phyloP scores from a whole-genome alignment of 2,113 vertebrate species.

The Chitala chitala region DNA sequence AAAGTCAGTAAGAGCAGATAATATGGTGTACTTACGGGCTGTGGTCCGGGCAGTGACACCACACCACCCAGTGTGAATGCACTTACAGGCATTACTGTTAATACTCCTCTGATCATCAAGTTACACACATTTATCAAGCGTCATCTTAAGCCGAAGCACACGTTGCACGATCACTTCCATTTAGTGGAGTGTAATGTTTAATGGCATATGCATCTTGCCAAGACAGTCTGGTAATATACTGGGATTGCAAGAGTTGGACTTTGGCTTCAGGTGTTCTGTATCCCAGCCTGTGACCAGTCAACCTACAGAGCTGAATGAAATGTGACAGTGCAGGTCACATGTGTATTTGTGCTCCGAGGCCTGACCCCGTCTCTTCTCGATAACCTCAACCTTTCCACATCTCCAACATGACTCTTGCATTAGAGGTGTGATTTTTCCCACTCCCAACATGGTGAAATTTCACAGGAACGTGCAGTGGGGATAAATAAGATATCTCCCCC shows the following conservation, averaged over 20 bases:
- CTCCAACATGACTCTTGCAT: not conserved
- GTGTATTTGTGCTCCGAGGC: not conserved
- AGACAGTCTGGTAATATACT: not conserved
- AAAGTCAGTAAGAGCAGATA: not conserved
- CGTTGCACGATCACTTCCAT: not conserved
- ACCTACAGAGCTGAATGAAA: not conserved
- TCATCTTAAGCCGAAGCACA: too few relatives aligned
- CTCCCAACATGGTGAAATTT: conserved; percentile 12
- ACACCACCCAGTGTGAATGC: too few relatives aligned
- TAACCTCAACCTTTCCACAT: not conserved
- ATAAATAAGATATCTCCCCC: too few relatives aligned
- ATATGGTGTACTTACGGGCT: not conserved
- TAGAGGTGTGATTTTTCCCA: not conserved
- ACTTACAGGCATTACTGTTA: too few relatives aligned
- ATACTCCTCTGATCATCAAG: too few relatives aligned
- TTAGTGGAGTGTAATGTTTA: not conserved
- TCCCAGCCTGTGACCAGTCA: not conserved
- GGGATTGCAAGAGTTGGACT: not conserved
- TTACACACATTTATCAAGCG: too few relatives aligned
- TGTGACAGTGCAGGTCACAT: not conserved
- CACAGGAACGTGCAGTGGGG: not conserved
- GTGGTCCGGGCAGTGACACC: not conserved
- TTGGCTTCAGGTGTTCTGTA: too few relatives aligned
- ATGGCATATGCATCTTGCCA: not conserved
- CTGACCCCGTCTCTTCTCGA: not conserved